A percentile compares a stretch with the other conserved stretches of the same genome.
Evolutionary conservation across 2,797 vertebrate genomes (phyloP).

Genomic region (Cirrhinus mrigala): DNA sequence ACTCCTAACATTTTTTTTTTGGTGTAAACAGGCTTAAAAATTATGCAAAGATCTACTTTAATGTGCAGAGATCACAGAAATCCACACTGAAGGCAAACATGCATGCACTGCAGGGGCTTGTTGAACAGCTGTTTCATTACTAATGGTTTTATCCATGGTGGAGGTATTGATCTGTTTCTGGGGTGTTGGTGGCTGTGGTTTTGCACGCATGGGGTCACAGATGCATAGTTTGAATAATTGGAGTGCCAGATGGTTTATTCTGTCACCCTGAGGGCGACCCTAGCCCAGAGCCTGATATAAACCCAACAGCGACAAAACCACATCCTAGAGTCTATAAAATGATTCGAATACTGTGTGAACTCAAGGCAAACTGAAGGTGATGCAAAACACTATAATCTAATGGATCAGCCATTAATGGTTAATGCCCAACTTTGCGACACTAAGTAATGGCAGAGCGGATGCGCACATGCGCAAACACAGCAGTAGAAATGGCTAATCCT

Average conservation of each 20-base stretch:
- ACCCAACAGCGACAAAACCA: conserved; percentile 19
- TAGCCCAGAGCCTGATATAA: conserved; percentile 29
- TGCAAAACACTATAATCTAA: conserved; percentile 53
- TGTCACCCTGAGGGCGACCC: conserved; percentile 23
- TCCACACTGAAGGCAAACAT: background rate
- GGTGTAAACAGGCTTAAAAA: background rate
- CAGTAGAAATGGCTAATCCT: conserved; percentile 70
- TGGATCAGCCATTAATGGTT: conserved; percentile 67
- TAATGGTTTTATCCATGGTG: conserved; percentile 15
- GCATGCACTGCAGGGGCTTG: background rate
- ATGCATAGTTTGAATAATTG: conserved; percentile 34
- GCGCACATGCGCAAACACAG: conserved; percentile 39
- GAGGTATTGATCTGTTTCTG: conserved; percentile 48
- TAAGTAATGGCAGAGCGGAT: conserved; percentile 20
- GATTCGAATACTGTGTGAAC: conserved; percentile 42
- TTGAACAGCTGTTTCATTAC: conserved; percentile 22
- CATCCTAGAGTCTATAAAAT: conserved; percentile 29
- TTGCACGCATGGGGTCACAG: conserved; percentile 20
- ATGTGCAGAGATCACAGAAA: background rate
- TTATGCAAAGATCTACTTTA: background rate
- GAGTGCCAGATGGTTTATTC: conserved; percentile 42
- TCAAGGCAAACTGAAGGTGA: conserved; percentile 51
- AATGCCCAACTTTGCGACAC: conserved; percentile 61
- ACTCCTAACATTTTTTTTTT: background rate
- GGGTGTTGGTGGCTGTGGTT: conserved; percentile 14